These are phyloP conservation scores for Cossypha dichroa DNA, from an alignment of 2,797 vertebrate genomes.

Conservation along the genomic window DNA sequence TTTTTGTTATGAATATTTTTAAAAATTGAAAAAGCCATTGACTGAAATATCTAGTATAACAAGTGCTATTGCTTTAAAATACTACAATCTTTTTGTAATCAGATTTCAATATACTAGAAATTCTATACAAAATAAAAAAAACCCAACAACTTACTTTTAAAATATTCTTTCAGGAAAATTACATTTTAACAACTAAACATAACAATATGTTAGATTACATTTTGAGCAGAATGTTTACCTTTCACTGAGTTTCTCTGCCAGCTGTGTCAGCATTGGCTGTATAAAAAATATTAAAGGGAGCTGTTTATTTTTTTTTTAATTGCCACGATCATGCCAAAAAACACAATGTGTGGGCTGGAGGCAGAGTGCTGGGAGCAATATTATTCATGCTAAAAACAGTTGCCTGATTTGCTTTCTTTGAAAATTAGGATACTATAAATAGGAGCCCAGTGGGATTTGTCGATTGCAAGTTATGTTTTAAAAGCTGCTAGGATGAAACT, in stretches of 20 bases:
- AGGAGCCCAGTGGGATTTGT: constrained; percentile 26
- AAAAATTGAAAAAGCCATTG: constrained; percentile 7
- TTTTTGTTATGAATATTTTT: not conserved
- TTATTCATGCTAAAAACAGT: constrained; percentile 49
- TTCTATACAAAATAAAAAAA: not conserved
- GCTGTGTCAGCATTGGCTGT: constrained; percentile 46
- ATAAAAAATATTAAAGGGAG: constrained; percentile 52
- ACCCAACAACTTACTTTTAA: not conserved
- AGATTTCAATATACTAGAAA: not conserved
- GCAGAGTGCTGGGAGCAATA: constrained; percentile 52
- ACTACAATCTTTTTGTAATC: not conserved
- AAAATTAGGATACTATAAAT: constrained; percentile 62
- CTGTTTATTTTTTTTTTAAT: constrained; percentile 64
- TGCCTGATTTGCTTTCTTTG: constrained; percentile 54
- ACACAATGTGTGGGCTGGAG: constrained; percentile 57
- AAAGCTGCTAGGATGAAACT: constrained; percentile 28
- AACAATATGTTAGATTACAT: constrained; percentile 47
- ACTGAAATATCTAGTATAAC: not conserved
- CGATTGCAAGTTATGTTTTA: constrained; percentile 7
- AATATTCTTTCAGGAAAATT: constrained; percentile 25
- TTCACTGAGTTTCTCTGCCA: constrained; percentile 61
- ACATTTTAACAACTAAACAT: constrained; percentile 23
- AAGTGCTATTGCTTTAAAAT: not conserved
- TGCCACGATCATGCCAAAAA: constrained; percentile 38
- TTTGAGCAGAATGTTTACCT: constrained; percentile 55